Percentiles rank a stretch among this genome's conserved stretches.
These are phyloP conservation scores for Cataglyphis hispanica DNA, from an alignment of 1,140 invertebrate species.

Conservation along the genomic window DNA sequence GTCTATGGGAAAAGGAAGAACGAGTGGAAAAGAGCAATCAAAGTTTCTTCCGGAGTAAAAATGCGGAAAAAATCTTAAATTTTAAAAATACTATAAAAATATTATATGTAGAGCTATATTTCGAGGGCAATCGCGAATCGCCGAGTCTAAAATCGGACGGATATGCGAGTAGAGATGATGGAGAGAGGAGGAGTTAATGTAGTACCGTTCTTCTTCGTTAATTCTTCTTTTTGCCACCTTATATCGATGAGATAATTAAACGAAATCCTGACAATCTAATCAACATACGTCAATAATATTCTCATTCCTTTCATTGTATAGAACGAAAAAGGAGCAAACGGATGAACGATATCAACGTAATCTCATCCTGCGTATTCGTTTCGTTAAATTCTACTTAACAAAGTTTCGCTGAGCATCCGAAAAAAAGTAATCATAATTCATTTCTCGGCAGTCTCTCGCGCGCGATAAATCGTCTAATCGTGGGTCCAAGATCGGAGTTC, in stretches of 20 bases:
- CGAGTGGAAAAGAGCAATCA: neutral
- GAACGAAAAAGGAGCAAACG: neutral
- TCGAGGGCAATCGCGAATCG: constrained; percentile 13
- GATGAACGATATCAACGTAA: constrained; percentile 32
- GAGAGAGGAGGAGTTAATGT: constrained; percentile 45
- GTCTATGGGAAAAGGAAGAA: constrained; percentile 48
- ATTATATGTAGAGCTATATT: neutral
- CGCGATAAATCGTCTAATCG: constrained; percentile 62
- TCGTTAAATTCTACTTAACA: constrained; percentile 55
- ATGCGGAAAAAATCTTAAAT: constrained; percentile 46
- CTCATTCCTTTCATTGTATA: too few relatives aligned
- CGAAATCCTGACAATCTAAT: constrained; percentile 49
- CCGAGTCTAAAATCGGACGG: constrained; percentile 22
- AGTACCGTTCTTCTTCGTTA: neutral
- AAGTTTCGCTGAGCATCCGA: constrained; percentile 32
- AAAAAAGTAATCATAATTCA: constrained; percentile 63
- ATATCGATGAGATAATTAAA: constrained; percentile 26
- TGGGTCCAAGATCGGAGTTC: constrained; percentile 52
- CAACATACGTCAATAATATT: constrained; percentile 45
- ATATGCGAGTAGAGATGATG: constrained; percentile 15
- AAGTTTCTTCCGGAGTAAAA: constrained; percentile 41
- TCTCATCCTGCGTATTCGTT: constrained; percentile 54
- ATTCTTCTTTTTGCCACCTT: constrained; percentile 33
- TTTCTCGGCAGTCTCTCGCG: constrained; percentile 34
- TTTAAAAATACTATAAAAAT: neutral